These are phyloP conservation scores for Cataglyphis cursor DNA, from an alignment of 2,888 invertebrate species.

Conservation along the genomic window DNA sequence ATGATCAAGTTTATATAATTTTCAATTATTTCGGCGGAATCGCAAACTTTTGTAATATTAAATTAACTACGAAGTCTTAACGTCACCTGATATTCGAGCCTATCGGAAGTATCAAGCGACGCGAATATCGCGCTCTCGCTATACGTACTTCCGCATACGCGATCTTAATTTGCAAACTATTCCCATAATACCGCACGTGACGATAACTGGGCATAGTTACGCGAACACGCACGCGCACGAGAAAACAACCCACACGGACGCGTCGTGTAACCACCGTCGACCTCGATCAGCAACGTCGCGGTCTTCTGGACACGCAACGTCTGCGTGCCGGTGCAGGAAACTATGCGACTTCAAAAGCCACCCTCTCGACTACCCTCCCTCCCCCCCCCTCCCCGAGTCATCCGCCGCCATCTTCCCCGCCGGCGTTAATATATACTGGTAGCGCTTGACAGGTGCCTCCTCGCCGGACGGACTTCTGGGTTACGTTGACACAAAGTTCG, in stretches of 20 bases:
- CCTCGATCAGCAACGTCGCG: constrained; percentile 50
- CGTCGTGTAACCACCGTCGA: constrained; percentile 28
- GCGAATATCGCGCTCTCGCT: constrained; percentile 34
- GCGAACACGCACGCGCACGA: constrained; percentile 25
- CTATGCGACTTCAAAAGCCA: constrained; percentile 84
- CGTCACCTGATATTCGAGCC: constrained; percentile 9
- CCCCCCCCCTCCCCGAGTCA: constrained; percentile 41
- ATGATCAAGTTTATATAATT: background rate
- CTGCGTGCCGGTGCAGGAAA: constrained; percentile 82
- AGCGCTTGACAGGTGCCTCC: constrained; percentile 72
- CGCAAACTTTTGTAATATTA: background rate
- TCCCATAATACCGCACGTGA: constrained; percentile 69
- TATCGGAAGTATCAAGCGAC: constrained; percentile 22
- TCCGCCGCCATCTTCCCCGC: constrained; percentile 57
- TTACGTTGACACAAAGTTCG: constrained; percentile 78
- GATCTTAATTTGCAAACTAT: constrained; percentile 78
- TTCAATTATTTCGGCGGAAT: background rate
- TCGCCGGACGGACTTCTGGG: constrained; percentile 71
- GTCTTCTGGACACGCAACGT: constrained; percentile 83
- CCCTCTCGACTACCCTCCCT: constrained; percentile 27
- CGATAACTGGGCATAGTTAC: constrained; percentile 63
- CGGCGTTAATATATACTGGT: constrained; percentile 74
- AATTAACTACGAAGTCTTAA: background rate
- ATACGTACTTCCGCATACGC: constrained; percentile 44
- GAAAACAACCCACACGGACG: background rate